Conservation (phyloP, 2,797 vertebrate species). For the Pseudochaenichthys georgianus region DNA sequence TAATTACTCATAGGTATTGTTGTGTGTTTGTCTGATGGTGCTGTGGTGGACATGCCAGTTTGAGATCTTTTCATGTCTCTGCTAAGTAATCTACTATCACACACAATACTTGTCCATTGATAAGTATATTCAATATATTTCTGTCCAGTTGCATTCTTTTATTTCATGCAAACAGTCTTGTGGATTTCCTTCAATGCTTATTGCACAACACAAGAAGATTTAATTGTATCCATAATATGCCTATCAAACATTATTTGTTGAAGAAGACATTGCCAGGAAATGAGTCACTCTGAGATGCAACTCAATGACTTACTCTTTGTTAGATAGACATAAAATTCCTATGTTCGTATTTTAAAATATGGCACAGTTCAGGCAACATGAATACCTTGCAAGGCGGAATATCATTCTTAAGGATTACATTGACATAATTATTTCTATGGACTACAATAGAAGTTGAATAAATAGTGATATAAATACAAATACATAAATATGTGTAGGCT, state of each 20-base stretch:
- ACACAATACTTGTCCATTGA: neutral
- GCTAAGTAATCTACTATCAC: neutral
- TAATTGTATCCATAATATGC: constrained; percentile 66
- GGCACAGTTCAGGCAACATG: neutral
- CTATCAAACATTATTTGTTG: constrained; percentile 74
- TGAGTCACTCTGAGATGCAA: constrained; percentile 60
- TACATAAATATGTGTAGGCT: too few species aligned
- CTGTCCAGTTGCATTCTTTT: constrained; percentile 45
- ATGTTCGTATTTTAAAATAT: constrained; percentile 63
- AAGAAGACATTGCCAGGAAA: constrained; percentile 60
- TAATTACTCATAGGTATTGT: constrained; percentile 16
- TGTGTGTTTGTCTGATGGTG: neutral
- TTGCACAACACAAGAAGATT: constrained; percentile 52
- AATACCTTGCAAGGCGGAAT: too few species aligned
- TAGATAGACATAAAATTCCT: constrained; percentile 61
- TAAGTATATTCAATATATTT: neutral
- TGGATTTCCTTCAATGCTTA: constrained; percentile 54
- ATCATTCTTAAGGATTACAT: too few species aligned
- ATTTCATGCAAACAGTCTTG: constrained; percentile 34
- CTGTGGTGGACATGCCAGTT: neutral
- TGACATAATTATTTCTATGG: too few species aligned
- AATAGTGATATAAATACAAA: neutral
- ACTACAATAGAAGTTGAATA: neutral
- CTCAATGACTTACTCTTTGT: constrained; percentile 72
- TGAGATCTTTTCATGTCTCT: neutral